Base-by-base conservation (phyloP, 2,113 vertebrate species). In the Phylloscopus trochilus region DNA sequence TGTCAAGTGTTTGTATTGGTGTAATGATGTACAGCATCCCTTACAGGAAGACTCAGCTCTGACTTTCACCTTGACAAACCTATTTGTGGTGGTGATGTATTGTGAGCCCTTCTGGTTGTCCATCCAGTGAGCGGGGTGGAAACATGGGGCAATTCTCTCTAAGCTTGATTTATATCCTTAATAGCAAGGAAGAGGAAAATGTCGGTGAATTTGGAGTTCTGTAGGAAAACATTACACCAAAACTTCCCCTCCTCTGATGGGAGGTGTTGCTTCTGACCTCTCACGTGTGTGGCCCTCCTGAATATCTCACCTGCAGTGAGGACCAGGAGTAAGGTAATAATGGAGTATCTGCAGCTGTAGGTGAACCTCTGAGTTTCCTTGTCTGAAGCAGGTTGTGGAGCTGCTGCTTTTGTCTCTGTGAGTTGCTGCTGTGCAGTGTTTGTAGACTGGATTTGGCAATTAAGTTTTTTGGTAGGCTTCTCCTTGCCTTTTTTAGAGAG, bases 341-440 rank as follows among this genome's bases (percentile, higher is more conserved):
- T 81, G 51, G 41, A 60, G 19, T 33, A 68, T 46, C 37, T 89
- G 31, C 64, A 47, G 73, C 68, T 2, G 3, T 24, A 53, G 53
- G 19, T 55, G 67, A 72, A 72, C 11, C 8, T 75, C 39, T 35
- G 44, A 26, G n/a, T 62, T 74, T 74, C 19, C 15, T 82, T 1
- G 2, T 22, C 23, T 6, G 10, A 49, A 66, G 18, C 0, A 1
- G 37, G 33, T 74, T 1, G 2, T 39, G 28, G 7, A 73, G 46
- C 46, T 60, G 37, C 41, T 93, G 53, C 39, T 55, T 24, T 49
- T 70, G 41, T 14, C 46, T 66, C 27, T 23, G 2, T 46, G 56
- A 83, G 11, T 39, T 90, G n/a, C 37, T 67, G 43, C 37, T 47
- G 9, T n/a, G 69, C 64, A 27, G 18, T 55, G 27, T 56, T 73